A percentile compares a stretch with the other conserved stretches of the same genome.
Conservation (phyloP, 2,113 vertebrate genomes). For the Coturnix japonica region DNA sequence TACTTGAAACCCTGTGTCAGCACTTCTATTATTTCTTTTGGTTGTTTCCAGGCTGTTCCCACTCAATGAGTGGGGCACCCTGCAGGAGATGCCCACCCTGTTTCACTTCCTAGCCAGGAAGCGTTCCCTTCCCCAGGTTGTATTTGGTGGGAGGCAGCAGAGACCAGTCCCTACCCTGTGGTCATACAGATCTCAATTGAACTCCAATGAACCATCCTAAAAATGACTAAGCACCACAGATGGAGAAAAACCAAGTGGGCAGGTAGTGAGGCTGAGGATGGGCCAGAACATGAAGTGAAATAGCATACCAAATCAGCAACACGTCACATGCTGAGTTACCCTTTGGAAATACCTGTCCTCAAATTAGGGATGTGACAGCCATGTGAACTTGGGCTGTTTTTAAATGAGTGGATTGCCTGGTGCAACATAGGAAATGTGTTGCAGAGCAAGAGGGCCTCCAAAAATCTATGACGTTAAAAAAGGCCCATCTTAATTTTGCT, state of each 20-base stretch:
- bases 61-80: background rate
- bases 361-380: background rate
- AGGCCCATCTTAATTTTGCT: background rate
- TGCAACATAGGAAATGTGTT: fast-evolving
- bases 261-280: background rate
- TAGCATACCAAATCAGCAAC: background rate
- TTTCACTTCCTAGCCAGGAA: background rate
- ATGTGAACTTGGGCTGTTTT: fast-evolving
- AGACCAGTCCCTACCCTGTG: fast-evolving
- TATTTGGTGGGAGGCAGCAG: background rate
- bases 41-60: background rate
- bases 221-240: background rate
- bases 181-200: background rate
- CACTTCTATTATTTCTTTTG: background rate
- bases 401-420: background rate
- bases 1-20: background rate
- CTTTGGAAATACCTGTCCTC: background rate
- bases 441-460: background rate
- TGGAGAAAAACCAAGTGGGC: background rate
- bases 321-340: background rate
- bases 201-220: background rate
- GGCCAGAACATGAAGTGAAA: background rate
- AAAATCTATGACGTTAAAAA: background rate
- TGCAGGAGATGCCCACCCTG: background rate
- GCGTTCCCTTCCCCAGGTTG: fast-evolving